Evolutionary conservation across 2,113 vertebrate species (phyloP), one percentile per base, ranked within the genome.

Genomic region (Acrocephalus kingi): DNA sequence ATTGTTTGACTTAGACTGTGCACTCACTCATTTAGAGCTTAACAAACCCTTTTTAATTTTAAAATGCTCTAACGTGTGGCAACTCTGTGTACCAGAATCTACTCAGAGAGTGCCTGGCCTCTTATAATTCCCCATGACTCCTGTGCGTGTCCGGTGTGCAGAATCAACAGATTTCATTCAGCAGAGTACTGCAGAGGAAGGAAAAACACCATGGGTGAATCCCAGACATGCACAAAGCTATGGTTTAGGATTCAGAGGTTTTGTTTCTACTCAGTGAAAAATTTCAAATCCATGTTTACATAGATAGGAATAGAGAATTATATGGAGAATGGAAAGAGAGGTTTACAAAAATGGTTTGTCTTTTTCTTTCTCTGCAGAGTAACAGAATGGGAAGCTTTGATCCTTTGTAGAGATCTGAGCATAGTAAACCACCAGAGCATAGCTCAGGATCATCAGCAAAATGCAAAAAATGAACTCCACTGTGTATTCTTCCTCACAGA

Each of bases 131-230:
- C 24, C 64, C 21, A 21, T 41, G 31, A 80, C 35, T 30, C 23
- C 20, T 74, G 39, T 0, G 0, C 33, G 9, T 2, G 0, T 31
- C 13, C 15, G 16, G 11, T 25, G 27, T 2, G 13, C 20, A 78
- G 41, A 69, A 72, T 18, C 9, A 31, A 49, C 10, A 37, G 18
- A 55, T 22, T 64, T 75, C 21, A n/a, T 79, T 63, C 56, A 76
- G 25, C 45, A 77, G 20, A 72, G 41, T n/a, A 52, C 16, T n/a
- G 25, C 43, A 84, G 66, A 88, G 31, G 39, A 87, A 74, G 52
- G 5, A 62, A 46, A 3, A 82, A 8, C 25, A 17, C 23, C 69
- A 6, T 6, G 18, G 14, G 6, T 62, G 56, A 91, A 85, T 51
- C 39, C 15, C 54, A 68, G 23, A 72, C 12, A 31, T 13, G 6